These are phyloP conservation scores for Epistrophe eligans DNA, from an alignment of 2,888 invertebrate species.

Conservation along the genomic window DNA sequence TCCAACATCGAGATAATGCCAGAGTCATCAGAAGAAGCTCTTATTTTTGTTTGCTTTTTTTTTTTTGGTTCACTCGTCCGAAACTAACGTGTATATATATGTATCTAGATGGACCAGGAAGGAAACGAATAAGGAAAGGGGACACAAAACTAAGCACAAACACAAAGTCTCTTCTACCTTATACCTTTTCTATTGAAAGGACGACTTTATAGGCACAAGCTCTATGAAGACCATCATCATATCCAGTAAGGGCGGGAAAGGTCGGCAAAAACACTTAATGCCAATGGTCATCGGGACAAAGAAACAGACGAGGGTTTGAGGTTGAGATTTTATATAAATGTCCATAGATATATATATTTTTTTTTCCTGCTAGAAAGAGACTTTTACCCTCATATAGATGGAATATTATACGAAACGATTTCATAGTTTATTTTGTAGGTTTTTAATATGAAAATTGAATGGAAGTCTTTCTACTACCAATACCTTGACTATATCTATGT, in stretches of 20 bases:
- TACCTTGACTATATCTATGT: neutral
- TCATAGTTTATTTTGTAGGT: slow-evolving; percentile 69
- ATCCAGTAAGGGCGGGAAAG: slow-evolving; percentile 5
- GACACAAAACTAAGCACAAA: slow-evolving; percentile 51
- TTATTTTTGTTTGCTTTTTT: slow-evolving; percentile 8
- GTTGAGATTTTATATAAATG: neutral
- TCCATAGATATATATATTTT: neutral
- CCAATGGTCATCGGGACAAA: slow-evolving; percentile 66
- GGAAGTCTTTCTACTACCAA: slow-evolving; percentile 20
- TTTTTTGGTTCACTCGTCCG: slow-evolving; percentile 50
- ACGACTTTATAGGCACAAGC: slow-evolving; percentile 8
- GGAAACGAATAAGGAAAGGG: slow-evolving; percentile 52
- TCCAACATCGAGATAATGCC: slow-evolving; percentile 62
- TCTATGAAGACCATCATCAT: neutral
- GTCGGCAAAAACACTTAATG: slow-evolving; percentile 54
- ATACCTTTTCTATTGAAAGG: slow-evolving; percentile 27
- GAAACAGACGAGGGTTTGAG: slow-evolving; percentile 29
- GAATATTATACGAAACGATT: slow-evolving; percentile 53
- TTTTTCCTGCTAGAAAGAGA: neutral
- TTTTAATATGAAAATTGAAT: slow-evolving; percentile 72
- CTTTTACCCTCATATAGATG: slow-evolving; percentile 4
- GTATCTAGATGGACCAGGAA: slow-evolving; percentile 41
- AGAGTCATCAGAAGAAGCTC: slow-evolving; percentile 41
- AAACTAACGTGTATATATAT: slow-evolving; percentile 39
- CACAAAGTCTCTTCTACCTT: slow-evolving; percentile 11